Base-by-base conservation (phyloP, 2,113 vertebrate species). In the Pterophyllum scalare region DNA sequence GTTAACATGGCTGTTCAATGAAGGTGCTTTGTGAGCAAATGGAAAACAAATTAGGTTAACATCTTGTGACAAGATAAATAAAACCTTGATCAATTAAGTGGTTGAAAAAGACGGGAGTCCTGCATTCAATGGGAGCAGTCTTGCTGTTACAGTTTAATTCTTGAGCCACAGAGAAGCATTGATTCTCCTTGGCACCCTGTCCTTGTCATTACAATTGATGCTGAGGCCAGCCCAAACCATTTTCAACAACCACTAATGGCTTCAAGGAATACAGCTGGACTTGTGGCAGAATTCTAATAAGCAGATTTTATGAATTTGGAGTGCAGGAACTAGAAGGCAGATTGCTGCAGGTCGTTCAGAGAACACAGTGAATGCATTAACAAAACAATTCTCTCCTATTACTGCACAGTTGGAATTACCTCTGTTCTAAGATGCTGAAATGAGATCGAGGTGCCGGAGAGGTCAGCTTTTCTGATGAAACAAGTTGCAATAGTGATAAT, bases 11-110 rank as follows among this genome's bases (percentile, higher is more conserved):
- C 90, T 87, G 87, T 91, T 91, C 92, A 89, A 92, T 91, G 75
- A 75, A 84, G 87, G 90, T 84, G 79, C 88, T 93, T 91, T 93
- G 90, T 88, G 92, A 91, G 80, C 35, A 80, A 91, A 92, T 81
- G 87, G 88, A 75, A 90, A 93, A 93, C 94, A 94, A 93, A 94
- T 94, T 88, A 93, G 92, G 89, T 89, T 91, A 83, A 94, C 89
- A 90, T 92, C 87, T 88, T 88, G 83, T 91, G 92, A 93, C 94
- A 92, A 86, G 91, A 94, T 90, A 92, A 93, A 93, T 93, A 92
- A 93, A 93, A 87, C 87, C 90, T 58, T 86, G 93, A 93, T 94
- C 92, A 94, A 94, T 94, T 94, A 91, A 91, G 93, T 86, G 91
- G 92, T 92, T 82, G 79, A 89, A 91, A 80, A 85, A 87, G 90